phyloP scores from a whole-genome alignment of 2,113 vertebrate genomes.

The Salminus brasiliensis region DNA sequence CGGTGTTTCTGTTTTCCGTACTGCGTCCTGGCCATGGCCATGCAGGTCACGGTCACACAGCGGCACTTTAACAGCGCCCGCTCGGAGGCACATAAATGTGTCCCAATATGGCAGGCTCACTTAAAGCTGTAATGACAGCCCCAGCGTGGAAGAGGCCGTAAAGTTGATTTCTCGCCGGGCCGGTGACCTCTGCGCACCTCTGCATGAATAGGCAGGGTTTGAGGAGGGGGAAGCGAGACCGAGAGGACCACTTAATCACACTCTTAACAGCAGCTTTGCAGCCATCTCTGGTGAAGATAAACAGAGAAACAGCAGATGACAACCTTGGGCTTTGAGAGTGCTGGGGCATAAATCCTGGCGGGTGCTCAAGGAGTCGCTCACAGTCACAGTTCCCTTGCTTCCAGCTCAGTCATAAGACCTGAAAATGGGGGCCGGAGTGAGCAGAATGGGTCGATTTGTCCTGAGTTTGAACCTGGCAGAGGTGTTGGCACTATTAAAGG shows the following conservation, averaged over 20 bases:
- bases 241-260: conserved; percentile 55
- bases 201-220: conserved; percentile 50
- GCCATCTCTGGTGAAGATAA: conserved; percentile 57
- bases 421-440: neutral
- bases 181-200: conserved; percentile 55
- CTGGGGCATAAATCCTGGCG: conserved; percentile 53
- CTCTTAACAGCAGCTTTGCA: conserved; percentile 50
- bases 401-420: conserved; percentile 2
- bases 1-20: neutral
- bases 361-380: conserved; percentile 14
- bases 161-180: conserved; percentile 56
- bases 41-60: conserved; percentile 11
- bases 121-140: conserved; percentile 47
- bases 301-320: conserved; percentile 56
- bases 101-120: conserved; percentile 34
- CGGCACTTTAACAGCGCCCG: conserved; percentile 21
- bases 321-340: conserved; percentile 54
- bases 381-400: neutral
- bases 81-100: conserved; percentile 29
- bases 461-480: conserved; percentile 5
- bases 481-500: neutral
- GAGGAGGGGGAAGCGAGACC: conserved; percentile 11
- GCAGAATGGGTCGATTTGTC: neutral
- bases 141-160: conserved; percentile 42
- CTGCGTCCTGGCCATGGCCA: neutral